Evolutionary conservation across 2,888 invertebrate species (phyloP), one percentile per base, ranked within the genome.

Genomic region (Rosalia funebris): DNA sequence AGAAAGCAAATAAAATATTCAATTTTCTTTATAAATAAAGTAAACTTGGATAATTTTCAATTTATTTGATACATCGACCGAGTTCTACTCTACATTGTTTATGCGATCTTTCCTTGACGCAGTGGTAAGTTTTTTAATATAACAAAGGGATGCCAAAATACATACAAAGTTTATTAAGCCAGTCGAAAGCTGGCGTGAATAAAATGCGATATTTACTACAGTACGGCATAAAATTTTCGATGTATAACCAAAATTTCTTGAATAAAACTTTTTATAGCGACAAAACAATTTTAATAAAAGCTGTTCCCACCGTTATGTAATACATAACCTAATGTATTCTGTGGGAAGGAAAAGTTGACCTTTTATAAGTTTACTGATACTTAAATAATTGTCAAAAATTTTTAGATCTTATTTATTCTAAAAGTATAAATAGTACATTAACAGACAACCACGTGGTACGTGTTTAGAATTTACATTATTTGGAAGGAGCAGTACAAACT

Each of bases 211-310:
- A 56, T 44, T 54, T 56, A 48, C 41, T 41, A 63, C 57, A 56
- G 48, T 53, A 58, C 41, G 45, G 60, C 46, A 62, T 60, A 60
- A 62, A 57, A 62, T 60, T 57, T 61, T 65, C 39, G 55, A 60
- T 60, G 62, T 60, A 48, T 54, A 57, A 65, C 62, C 60, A 53
- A 62, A 60, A 62, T 65, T 57, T 63, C 45, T 60, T 41, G 50
- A 62, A 68, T 70, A 68, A 70, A 70, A 66, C 57, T 65, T 62
- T 66, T 68, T 70, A 68, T 61, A 59, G 66, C 60, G 62, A 57
- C 67, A 66, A 70, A 69, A 66, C 66, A 74, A 73, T 73, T 74
- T 73, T 72, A 71, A 74, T 73, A 72, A 73, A 73, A 70, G 60
- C 60, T 60, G 52, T 14, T 17, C 36, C 56, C 60, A 60, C 59